These are phyloP conservation scores for Macaca fascicularis DNA, from an alignment of 2,113 vertebrate genomes.

Conservation along the genomic window T2T-MFA8v1.1 NC_088376.1:78941001-78941500, in stretches of 20 bases:
- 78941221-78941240: neutral
- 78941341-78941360: neutral
- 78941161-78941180: conserved; percentile 8
- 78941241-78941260: neutral
- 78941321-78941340: neutral
- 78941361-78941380: neutral
- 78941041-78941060: conserved; percentile 49
- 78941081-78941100: neutral
- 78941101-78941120: neutral
- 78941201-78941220: neutral
- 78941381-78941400: neutral
- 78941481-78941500: neutral
- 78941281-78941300: neutral
- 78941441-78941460: neutral
- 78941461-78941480: neutral
- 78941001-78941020: conserved; percentile 28
- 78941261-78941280: neutral
- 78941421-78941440: neutral
- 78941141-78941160: conserved; percentile 2
- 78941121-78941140: neutral
- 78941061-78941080: conserved; percentile 28
- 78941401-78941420: neutral
- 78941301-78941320: neutral
- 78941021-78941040: neutral
- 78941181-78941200: neutral